Conservation (phyloP, 2,797 vertebrate species). For the Sebastiscus albofasciatus region DNA sequence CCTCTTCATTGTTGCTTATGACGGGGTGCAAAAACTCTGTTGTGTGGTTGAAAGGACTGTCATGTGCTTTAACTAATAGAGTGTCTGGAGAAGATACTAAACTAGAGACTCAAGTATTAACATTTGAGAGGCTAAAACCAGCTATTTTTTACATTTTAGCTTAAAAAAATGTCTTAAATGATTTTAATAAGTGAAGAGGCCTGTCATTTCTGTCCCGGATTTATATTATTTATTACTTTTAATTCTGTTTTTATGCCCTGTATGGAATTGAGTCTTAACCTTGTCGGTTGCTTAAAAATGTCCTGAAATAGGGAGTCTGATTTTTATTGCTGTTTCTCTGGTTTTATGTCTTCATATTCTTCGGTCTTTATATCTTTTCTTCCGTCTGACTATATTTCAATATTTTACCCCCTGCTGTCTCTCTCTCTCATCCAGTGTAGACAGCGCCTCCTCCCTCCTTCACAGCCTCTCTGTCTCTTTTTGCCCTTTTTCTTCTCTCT, state of each 20-base stretch:
- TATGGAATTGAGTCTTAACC: neutral
- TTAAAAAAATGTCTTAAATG: neutral
- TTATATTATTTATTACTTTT: slow-evolving; percentile 1
- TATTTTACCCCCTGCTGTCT: slow-evolving; percentile 45
- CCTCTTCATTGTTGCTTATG: neutral
- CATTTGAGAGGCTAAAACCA: neutral
- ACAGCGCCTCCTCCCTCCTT: slow-evolving; percentile 19
- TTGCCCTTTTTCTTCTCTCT: slow-evolving; percentile 38
- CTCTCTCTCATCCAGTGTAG: slow-evolving; percentile 11
- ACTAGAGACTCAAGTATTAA: neutral
- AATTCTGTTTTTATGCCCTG: neutral
- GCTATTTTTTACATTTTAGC: neutral
- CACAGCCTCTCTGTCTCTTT: slow-evolving; percentile 38
- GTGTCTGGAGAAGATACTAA: neutral
- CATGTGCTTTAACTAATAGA: neutral
- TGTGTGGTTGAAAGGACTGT: neutral
- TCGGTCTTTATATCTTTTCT: slow-evolving; percentile 22
- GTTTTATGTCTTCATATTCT: slow-evolving; percentile 51
- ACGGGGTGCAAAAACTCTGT: neutral
- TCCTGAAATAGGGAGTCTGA: slow-evolving; percentile 21
- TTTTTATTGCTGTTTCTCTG: slow-evolving; percentile 34
- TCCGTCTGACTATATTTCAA: slow-evolving; percentile 36
- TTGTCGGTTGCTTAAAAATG: neutral
- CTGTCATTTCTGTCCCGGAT: neutral
- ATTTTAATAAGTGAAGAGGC: neutral